Evolutionary conservation across 2,888 invertebrate genomes (phyloP), one percentile per base, ranked within the genome.

Genomic region (Bhutanitis thaidina): DNA sequence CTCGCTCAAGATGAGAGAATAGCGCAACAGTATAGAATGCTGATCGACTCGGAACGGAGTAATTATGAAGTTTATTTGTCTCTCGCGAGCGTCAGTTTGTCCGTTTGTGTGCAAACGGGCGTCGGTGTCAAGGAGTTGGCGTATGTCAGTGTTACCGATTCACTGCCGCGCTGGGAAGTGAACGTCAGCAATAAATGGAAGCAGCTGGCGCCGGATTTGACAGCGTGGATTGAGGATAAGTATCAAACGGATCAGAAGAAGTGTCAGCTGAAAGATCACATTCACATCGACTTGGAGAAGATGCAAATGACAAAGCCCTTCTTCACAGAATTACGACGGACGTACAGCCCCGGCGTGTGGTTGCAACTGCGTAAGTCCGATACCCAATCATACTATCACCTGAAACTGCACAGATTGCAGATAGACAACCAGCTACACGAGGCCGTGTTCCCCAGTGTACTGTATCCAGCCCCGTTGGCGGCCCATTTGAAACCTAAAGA

Each of bases 231-330:
- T 40, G 96, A 96, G 73, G 95, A 95, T 58, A 94, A 94, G 67
- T 95, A 94, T 82, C 90, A 90, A 62, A 90, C 91, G 20, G 93
- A 93, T 10, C 91, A 92, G 59, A 92, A 92, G 63, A 93, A 92
- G 65, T 94, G 94, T 43, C 93, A 94, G 60, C 77, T 95, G 38
- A 94, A 95, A 70, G 95, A 95, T 69, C 94, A 94, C 71, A 92
- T 96, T 7, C 84, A 95, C 89, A 93, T 95, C 49, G 95, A 96
- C 71, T 91, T 96, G 59, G 92, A 93, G 43, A 95, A 94, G 74
- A 96, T 96, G 96, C 94, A 94, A 62, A 95, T 96, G 94, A 93
- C 94, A 0, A 95, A 95, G 72, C 96, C 96, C 0, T 96, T 95
- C 78, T 95, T 94, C 67, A 95, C 95, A 0, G 94, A 94, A 65